Conservation (phyloP, 2,113 vertebrate species). For the Corythoichthys intestinalis region DNA sequence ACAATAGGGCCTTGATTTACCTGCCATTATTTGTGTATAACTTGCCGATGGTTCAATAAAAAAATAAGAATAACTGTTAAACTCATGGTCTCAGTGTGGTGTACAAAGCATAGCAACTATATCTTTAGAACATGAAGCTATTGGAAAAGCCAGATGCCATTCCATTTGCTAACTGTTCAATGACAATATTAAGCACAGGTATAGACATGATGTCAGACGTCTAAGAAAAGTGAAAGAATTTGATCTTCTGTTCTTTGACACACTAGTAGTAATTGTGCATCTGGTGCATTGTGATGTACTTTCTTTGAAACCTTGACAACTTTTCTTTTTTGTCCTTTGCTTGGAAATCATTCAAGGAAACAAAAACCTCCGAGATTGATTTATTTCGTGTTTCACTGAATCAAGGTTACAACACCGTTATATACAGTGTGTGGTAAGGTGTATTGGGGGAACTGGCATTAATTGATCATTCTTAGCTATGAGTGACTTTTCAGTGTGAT, state of each 20-base stretch:
- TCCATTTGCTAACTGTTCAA: not conserved
- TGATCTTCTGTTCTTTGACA: slow-evolving; percentile 5
- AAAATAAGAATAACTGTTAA: not conserved
- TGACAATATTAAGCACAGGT: not conserved
- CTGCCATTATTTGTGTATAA: not conserved
- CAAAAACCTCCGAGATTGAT: not conserved
- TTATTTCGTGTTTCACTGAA: not conserved
- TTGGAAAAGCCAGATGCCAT: slow-evolving; percentile 8
- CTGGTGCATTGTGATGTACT: not conserved
- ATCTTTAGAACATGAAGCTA: slow-evolving; percentile 3
- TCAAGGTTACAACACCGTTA: not conserved
- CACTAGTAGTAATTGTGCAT: not conserved
- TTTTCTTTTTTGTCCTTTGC: not conserved
- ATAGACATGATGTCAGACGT: not conserved
- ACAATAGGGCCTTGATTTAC: not conserved
- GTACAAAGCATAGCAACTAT: slow-evolving; percentile 15
- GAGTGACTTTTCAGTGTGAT: not conserved
- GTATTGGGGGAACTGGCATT: not conserved
- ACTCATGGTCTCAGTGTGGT: slow-evolving; percentile 17
- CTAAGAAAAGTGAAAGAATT: not conserved
- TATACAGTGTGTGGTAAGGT: not conserved
- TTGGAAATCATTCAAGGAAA: slow-evolving; percentile 2
- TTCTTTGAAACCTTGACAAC: not conserved
- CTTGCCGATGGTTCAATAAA: not conserved
- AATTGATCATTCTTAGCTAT: not conserved